Base-by-base conservation (phyloP, 2,888 invertebrate species). In the Agriotes lineatus region DNA sequence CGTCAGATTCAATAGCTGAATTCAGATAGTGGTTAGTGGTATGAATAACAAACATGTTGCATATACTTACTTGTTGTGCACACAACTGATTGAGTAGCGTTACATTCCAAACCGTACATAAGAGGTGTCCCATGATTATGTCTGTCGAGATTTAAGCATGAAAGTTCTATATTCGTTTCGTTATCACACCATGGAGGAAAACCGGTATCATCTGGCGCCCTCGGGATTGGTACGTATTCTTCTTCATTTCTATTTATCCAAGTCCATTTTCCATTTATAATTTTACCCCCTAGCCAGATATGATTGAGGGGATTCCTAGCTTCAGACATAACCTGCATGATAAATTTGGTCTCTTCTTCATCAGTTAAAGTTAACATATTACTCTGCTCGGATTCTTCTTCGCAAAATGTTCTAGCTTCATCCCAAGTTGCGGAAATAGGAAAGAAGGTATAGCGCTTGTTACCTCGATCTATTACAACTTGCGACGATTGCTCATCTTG, bases 181-280 rank as follows among this genome's bases (percentile, higher is more conserved):
- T 86, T 86, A 16, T 85, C 84, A 0, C 85, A 76, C 87, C 87
- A 88, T 0, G 87, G 87, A 45, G 86, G 85, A 77, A 84, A 83
- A 83, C 86, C 77, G 6, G 52, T 44, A 10, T 56, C 22, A 10
- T 64, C 64, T 2, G 35, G 33, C 1, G 14, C 19, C 5, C 3
- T 57, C 6, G 19, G 4, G 6, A 64, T 64, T 37, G 4, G 10
- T 5, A n/a, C 50, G 2, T 25, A 12, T 22, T 35, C 9, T 57
- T 3, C 75, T 63, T 35, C 75, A 72, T 6, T 70, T 69, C 54
- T 76, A 20, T 37, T 20, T 7, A 67, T 19, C 61, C 60, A 67
- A 10, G 14, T 5, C 56, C 57, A 56, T 14, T 39, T 16, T n/a
- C 48, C 19, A 5, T 50, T n/a, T 10, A 39, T 85, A 33, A 86